Conservation (phyloP, 2,888 invertebrate genomes). For the Dione vanillae region DNA sequence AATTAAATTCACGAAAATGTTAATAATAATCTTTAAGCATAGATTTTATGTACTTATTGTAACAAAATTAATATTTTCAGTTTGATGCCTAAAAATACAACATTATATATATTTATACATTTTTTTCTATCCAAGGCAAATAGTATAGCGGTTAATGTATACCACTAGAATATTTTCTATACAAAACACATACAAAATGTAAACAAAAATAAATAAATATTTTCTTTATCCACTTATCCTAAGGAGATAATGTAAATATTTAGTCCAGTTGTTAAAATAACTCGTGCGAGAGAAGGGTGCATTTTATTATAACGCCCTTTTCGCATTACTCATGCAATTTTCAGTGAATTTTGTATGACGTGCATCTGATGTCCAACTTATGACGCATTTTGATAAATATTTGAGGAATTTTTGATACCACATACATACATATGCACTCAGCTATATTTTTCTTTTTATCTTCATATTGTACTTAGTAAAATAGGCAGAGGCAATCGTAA, state of each 20-base stretch:
- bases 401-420: not conserved
- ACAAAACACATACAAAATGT: not conserved
- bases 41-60: no score
- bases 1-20: no score
- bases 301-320: constrained; percentile 41
- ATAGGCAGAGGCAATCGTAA: no score
- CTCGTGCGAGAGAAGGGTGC: constrained; percentile 43
- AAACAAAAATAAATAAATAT: constrained; percentile 7
- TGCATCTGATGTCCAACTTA: constrained; percentile 31
- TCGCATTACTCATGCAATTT: constrained; percentile 41
- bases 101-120: no score
- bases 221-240: constrained; percentile 22
- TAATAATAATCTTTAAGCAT: no score
- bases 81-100: no score
- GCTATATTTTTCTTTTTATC: no score
- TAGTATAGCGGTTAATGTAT: not conserved
- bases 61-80: no score
- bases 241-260: constrained; percentile 41
- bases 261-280: constrained; percentile 33
- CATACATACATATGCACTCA: no score
- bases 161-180: not conserved
- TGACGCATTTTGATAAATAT: constrained; percentile 35
- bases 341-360: constrained; percentile 35
- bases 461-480: no score
- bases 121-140: no score